phyloP scores from a whole-genome alignment of 2,888 invertebrate genomes.

The Rotaria magnacalcarata region DNA sequence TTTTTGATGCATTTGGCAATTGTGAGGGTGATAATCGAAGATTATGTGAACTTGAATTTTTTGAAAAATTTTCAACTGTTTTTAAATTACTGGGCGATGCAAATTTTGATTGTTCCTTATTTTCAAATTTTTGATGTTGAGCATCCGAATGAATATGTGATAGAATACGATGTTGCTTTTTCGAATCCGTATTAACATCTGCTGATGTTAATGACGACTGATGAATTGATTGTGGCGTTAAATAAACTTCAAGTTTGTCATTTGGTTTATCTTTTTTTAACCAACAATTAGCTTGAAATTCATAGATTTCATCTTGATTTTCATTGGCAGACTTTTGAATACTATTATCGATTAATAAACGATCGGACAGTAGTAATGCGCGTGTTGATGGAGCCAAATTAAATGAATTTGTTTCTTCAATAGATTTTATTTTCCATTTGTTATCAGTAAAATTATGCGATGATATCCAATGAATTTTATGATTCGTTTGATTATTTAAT shows the following conservation, averaged over 20 bases:
- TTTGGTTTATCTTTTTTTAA: background rate
- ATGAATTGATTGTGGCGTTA: background rate
- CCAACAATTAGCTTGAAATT: conserved; percentile 20
- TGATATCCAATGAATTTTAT: background rate
- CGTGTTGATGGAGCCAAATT: background rate
- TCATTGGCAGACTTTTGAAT: background rate
- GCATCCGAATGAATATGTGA: background rate
- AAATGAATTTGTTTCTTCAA: background rate
- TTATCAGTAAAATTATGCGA: conserved; percentile 3
- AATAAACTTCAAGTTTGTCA: conserved; percentile 24
- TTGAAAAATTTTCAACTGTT: background rate
- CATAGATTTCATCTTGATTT: background rate
- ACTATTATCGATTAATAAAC: background rate
- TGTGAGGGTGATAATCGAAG: background rate
- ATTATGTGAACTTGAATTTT: background rate
- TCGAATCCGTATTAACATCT: background rate
- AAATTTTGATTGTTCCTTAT: background rate
- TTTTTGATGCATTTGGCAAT: background rate
- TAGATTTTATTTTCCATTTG: conserved; percentile 19
- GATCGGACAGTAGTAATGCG: background rate
- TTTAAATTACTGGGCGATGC: background rate
- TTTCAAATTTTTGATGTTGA: background rate
- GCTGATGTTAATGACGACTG: background rate
- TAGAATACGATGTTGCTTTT: background rate
- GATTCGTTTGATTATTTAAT: background rate